Base-by-base conservation (phyloP, 2,888 invertebrate genomes). In the Lycia hirtaria region DNA sequence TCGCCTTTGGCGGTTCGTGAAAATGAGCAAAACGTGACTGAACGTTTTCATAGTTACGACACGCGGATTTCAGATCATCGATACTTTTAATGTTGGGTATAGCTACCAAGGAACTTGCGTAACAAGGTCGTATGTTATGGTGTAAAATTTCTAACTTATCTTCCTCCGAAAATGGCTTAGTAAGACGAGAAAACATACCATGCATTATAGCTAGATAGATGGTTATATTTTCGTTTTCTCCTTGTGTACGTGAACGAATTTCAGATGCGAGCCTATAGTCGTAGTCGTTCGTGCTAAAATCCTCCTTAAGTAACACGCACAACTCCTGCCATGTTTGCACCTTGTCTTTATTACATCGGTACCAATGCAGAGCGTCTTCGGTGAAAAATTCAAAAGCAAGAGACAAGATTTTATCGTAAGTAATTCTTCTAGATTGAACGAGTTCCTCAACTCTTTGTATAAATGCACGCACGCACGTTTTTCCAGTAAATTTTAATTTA, bases 81-180 rank as follows among this genome's bases (percentile, higher is more conserved):
- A 22, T 22, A 22, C 22, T 22, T 22, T 5, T 22, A 22, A 22
- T 22, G 3, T 22, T 5, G 22, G 22, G 22, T 22, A 5, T 4
- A 5, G 22, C 22, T 4, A 5, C 22, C 22, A 22, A 22, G 3
- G 22, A 22, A 5, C 5, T 22, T 0, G 67, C 56, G 32, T 66
- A 69, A 17, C 64, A 67, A 0, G 70, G 70, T 0, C 65, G 51
- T 6, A 70, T 66, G 20, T 68, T 70, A 32, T 68, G 68, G 0
- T 68, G 4, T 0, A 72, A 0, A 1, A 72, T 68, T 6, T 72
- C 68, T 3, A 70, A 19, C 41, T 69, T 64, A 1, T 64, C 64
- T 0, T 56, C 47, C 17, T 72, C 67, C 0, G 51, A n/a, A 9
- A 62, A 14, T 2, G 54, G 28, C 26, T 63, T 65, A 1, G 3